Base-by-base conservation (phyloP, 2,113 vertebrate genomes). In the Pogonocichla stellata region DNA sequence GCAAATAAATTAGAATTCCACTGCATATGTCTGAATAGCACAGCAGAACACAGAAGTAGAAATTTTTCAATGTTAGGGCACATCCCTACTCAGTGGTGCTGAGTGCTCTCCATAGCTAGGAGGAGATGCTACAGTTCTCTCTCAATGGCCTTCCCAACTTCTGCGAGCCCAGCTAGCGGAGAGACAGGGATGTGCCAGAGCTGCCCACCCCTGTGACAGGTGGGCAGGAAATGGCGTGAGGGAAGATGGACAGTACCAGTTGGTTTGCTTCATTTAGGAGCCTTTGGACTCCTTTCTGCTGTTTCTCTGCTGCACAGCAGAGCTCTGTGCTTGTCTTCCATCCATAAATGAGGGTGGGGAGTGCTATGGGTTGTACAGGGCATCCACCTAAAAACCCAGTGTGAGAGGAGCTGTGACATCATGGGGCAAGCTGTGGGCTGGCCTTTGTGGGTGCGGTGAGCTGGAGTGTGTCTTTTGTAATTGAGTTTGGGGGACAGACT, bases 31-130 rank as follows among this genome's bases (percentile, higher is more conserved):
- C 23, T 28, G 12, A 61, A 3, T 19, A 73, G 36, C 5, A 0
- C 58, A 23, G 26, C 50, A 77, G 61, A 57, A 24, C 17, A 6
- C 31, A n/a, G 40, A 33, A 4, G 0, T 2, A 51, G 34, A 4
- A 17, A 22, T 88, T 65, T 34, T 34, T 10, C 22, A 18, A 0
- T 3, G 1, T 31, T 7, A 5, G 8, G 50, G 42, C 57, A 54
- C 17, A 22, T 43, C 24, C 2, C 1, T n/a, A 38, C 1, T 0
- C 13, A 28, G 2, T 34, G 65, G 26, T 31, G 10, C 65, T 0
- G 2, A 28, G 19, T 51, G 64, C 29, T 26, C 29, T 65, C 11
- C 11, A 0, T 10, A 26, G 25, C 4, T 9, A 22, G 40, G 53
- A 51, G 67, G 40, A 28, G 47, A 15, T 70, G 42, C 47, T 20